Base-by-base conservation (phyloP, 2,113 vertebrate species). In the Cynocephalus volans region DNA sequence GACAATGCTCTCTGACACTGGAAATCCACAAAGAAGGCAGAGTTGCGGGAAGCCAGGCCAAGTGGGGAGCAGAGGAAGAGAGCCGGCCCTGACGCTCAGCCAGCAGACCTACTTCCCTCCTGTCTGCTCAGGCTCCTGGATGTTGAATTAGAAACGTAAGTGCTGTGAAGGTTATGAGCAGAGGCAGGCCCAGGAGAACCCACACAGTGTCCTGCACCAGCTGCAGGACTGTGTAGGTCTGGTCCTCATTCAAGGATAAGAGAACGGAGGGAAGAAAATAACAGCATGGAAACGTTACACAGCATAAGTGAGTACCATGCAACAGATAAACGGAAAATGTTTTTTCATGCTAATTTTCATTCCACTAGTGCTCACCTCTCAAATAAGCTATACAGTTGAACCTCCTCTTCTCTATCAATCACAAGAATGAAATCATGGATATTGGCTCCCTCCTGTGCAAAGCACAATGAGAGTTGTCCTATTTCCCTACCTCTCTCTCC, bases 271-370 rank as follows among this genome's bases (percentile, higher is more conserved):
- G 15, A 9, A 31, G 41, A 33, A 24, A 54, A 7, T 4, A 12
- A 36, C 52, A 67, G 8, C 1, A 2, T 0, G 7, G 28, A 72
- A 45, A 10, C 2, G 2, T 17, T 1, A 1, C 0, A 2, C 26
- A 3, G 58, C 23, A 0, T 15, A 4, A 21, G 19, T 3, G 10
- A 54, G 33, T 6, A 23, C 11, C 15, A 4, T 0, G 0, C 0
- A 1, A 4, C 41, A 28, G 65, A 17, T 6, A 10, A 1, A 11
- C 3, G 45, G 10, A 56, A 54, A 52, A 7, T 12, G 1, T 8
- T 13, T 50, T 67, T 18, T 45, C n/a, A 1, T 1, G 60, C 2
- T 23, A 0, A 17, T 31, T 17, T 50, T 33, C 31, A 31, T 45
- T 64, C 56, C 17, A 1, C 33, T 24, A 0, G 8, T 6, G 10